A percentile compares a stretch with the other conserved stretches of the same genome.
Conservation (phyloP, 2,113 vertebrate genomes). For the Dipodomys merriami region DNA sequence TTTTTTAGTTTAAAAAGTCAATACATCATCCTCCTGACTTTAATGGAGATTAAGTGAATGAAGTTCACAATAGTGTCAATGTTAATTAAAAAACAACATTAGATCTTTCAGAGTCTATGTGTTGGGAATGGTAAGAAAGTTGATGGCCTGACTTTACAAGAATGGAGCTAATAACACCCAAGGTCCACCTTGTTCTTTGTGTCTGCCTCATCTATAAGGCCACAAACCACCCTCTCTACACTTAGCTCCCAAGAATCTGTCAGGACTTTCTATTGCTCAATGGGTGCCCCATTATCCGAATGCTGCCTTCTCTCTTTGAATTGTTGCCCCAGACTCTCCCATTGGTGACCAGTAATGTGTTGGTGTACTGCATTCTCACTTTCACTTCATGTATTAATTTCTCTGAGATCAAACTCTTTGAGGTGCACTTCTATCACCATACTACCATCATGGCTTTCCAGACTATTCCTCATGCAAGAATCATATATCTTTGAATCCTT, state of each 20-base stretch:
- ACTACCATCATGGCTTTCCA: not conserved
- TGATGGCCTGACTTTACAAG: not conserved
- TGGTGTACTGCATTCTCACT: not conserved
- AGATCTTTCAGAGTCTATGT: not conserved
- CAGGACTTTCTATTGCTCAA: not conserved
- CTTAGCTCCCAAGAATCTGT: not conserved
- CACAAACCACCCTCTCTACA: rapidly evolving
- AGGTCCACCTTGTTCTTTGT: not conserved
- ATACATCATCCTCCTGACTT: slow-evolving; percentile 26
- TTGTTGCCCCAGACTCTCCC: not conserved
- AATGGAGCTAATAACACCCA: not conserved
- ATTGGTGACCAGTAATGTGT: not conserved
- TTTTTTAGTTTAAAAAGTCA: slow-evolving; percentile 20
- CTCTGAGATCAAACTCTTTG: not conserved
- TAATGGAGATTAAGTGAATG: slow-evolving; percentile 52
- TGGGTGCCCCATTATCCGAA: not conserved
- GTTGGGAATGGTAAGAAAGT: not conserved
- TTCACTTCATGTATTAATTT: not conserved
- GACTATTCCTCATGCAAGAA: not conserved
- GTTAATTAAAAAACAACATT: slow-evolving; percentile 6
- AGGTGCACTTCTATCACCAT: not conserved
- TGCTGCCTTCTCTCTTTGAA: not conserved
- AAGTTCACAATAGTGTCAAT: slow-evolving; percentile 16
- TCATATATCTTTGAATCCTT: not conserved
- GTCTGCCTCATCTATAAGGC: not conserved